Evolutionary conservation across 2,113 vertebrate genomes (phyloP).

Genomic region (Pluvianellus socialis): DNA sequence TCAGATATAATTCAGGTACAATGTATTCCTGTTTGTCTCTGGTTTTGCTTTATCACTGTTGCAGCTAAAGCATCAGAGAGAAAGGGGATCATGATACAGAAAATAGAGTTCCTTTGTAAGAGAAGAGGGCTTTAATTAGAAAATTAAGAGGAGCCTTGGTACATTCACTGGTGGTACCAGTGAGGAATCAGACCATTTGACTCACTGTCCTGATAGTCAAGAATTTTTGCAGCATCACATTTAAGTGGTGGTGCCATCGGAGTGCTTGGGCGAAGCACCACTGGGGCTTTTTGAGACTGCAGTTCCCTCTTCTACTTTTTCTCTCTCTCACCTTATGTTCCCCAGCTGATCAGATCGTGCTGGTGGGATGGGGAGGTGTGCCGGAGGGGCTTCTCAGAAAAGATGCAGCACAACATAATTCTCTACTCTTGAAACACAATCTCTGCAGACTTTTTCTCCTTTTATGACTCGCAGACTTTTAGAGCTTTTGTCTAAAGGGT

Average conservation of each 20-base stretch:
- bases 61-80: not conserved
- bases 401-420: not conserved
- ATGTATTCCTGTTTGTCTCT: not conserved
- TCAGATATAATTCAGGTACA: not conserved
- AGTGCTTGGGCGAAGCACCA: not conserved
- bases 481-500: not conserved
- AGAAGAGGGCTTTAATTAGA: not conserved
- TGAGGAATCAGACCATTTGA: not conserved
- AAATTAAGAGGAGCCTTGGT: not conserved
- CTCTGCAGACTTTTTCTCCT: not conserved
- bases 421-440: not conserved
- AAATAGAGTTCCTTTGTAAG: not conserved
- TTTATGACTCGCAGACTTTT: not conserved
- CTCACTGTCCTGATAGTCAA: not conserved
- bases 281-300: not conserved
- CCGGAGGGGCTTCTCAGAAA: not conserved
- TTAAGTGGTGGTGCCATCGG: not conserved
- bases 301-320: not conserved
- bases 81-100: not conserved
- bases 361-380: not conserved
- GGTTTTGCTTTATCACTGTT: not conserved
- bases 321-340: not conserved
- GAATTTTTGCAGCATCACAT: not conserved
- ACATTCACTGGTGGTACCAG: not conserved
- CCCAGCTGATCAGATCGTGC: not conserved